These are phyloP conservation scores for Aptenodytes forsteri DNA, from an alignment of 2,113 vertebrate species.

Conservation along the genomic window DNA sequence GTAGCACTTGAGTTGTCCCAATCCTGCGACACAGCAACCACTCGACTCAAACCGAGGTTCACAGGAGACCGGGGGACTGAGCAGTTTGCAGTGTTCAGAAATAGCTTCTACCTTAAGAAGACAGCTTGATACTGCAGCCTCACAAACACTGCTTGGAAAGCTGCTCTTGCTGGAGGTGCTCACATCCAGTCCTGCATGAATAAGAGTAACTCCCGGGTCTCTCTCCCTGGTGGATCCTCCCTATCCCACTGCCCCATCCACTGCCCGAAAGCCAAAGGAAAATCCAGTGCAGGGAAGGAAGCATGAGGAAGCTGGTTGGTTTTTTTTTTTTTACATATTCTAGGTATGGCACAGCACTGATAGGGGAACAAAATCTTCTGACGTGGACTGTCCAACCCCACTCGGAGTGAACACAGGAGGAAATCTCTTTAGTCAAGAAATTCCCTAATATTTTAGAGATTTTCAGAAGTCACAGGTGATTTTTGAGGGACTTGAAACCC, in stretches of 20 bases:
- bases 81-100: not conserved
- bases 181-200: not conserved
- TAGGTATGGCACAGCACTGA: not conserved
- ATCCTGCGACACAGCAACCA: not conserved
- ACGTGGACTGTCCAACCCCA: not conserved
- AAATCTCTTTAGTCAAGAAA: not conserved
- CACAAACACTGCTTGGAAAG: not conserved
- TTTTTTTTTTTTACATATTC: no score
- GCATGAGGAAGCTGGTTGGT: not conserved
- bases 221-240: not conserved
- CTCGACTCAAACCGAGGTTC: not conserved
- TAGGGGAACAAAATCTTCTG: not conserved
- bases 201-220: fast-evolving
- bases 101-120: not conserved
- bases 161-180: not conserved
- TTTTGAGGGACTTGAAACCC: not conserved
- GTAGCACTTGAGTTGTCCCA: not conserved
- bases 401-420: fast-evolving
- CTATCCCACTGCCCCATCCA: not conserved
- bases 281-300: not conserved
- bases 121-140: not conserved
- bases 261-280: not conserved
- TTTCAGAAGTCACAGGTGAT: not conserved
- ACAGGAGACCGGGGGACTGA: not conserved
- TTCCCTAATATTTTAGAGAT: not conserved